These are phyloP conservation scores for Rapana venosa DNA, from an alignment of 2,888 invertebrate genomes.

Conservation along the genomic window DNA sequence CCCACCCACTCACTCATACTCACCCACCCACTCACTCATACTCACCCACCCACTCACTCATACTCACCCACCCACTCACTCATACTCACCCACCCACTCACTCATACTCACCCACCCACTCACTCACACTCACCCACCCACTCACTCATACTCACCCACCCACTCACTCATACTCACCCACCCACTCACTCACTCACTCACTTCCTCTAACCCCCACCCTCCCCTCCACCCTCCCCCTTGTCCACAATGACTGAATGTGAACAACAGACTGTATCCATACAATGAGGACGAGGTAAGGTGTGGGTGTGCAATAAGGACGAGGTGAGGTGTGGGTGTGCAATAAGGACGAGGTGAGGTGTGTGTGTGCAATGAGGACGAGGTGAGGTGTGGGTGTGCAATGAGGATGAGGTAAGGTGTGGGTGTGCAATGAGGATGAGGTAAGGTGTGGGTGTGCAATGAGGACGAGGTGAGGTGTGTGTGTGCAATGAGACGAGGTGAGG, in stretches of 20 bases:
- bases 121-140: neutral
- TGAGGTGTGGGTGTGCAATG: slow-evolving; percentile 76
- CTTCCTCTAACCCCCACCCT: neutral
- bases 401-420: too few relatives aligned
- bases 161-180: neutral
- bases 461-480: neutral
- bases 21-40: neutral
- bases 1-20: neutral
- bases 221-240: neutral
- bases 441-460: slow-evolving; percentile 76
- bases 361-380: slow-evolving; percentile 76
- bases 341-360: too few relatives aligned
- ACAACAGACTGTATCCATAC: too few relatives aligned
- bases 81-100: neutral
- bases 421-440: slow-evolving; percentile 76
- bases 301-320: slow-evolving; percentile 76
- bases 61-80: neutral
- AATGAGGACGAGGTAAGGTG: too few relatives aligned
- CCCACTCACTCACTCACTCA: neutral
- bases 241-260: neutral
- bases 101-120: neutral
- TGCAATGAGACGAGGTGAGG: slow-evolving; percentile 75
- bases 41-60: neutral
- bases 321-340: slow-evolving; percentile 74
- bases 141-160: neutral